phyloP scores from a whole-genome alignment of 2,888 invertebrate genomes.

The Meliscaeva auricollis region DNA sequence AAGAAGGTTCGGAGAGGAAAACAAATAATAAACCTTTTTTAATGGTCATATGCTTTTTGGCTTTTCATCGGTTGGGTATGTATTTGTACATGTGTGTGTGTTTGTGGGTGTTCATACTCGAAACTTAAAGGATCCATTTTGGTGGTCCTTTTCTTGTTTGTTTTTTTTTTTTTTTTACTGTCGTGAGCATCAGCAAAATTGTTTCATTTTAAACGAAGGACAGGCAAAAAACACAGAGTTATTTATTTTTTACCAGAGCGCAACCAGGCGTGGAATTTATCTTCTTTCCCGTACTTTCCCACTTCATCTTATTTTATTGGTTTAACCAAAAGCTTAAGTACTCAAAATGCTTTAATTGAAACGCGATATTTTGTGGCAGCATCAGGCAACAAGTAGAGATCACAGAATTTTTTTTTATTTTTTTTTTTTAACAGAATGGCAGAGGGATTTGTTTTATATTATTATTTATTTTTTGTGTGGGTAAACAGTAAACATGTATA shows the following conservation, averaged over 20 bases:
- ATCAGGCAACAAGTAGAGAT: constrained; percentile 7
- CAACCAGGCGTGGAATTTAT: constrained; percentile 30
- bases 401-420: background rate
- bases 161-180: background rate
- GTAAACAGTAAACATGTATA: too few relatives aligned
- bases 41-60: constrained; percentile 58
- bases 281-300: constrained; percentile 5
- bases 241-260: constrained; percentile 5
- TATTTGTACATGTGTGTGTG: background rate
- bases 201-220: constrained; percentile 25
- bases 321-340: constrained; percentile 21
- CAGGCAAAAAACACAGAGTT: too few relatives aligned
- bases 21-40: constrained; percentile 66
- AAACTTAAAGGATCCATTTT: constrained; percentile 29
- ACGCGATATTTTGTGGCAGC: constrained; percentile 16
- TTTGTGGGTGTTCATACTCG: background rate
- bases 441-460: background rate
- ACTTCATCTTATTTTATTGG: constrained; percentile 25
- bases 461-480: background rate
- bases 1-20: constrained; percentile 28
- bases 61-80: constrained; percentile 5
- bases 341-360: constrained; percentile 27
- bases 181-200: constrained; percentile 7
- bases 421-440: too few relatives aligned
- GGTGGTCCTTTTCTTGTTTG: background rate